Conservation (phyloP, 2,888 invertebrate species). For the Lasioglossum pauxillum region DNA sequence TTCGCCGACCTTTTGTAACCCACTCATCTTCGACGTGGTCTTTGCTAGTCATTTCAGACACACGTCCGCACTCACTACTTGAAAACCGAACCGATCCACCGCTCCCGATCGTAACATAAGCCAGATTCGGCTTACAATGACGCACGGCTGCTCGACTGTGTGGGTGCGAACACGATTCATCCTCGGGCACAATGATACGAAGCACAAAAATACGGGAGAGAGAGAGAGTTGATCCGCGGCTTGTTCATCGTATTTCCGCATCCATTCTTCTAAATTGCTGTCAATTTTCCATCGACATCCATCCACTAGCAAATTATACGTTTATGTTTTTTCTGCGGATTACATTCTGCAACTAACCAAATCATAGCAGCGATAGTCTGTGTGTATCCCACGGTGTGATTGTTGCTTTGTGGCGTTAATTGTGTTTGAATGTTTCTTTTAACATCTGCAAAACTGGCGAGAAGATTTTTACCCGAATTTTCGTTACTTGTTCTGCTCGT, state of each 20-base stretch:
- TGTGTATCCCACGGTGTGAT: neutral
- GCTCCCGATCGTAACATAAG: neutral
- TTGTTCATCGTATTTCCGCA: neutral
- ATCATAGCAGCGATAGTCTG: neutral
- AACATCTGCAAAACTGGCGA: neutral
- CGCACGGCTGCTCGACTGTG: neutral
- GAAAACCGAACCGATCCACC: slow-evolving; percentile 20
- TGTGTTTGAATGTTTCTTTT: neutral
- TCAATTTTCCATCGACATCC: neutral
- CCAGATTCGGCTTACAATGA: neutral
- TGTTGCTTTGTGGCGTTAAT: neutral
- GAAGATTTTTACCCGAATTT: neutral
- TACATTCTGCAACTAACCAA: neutral
- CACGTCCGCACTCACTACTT: slow-evolving; percentile 3
- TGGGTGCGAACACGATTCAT: neutral
- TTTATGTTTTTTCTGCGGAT: neutral
- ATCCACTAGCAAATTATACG: neutral
- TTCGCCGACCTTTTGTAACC: slow-evolving; percentile 52
- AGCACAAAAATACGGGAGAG: neutral
- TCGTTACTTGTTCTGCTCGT: too few species aligned
- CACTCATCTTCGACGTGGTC: slow-evolving; percentile 46
- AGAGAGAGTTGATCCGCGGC: neutral
- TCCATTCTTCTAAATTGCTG: neutral
- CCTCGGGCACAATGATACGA: neutral
- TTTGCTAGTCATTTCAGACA: slow-evolving; percentile 54